phyloP scores from a whole-genome alignment of 2,888 invertebrate species.

The Dryobota labecula region DNA sequence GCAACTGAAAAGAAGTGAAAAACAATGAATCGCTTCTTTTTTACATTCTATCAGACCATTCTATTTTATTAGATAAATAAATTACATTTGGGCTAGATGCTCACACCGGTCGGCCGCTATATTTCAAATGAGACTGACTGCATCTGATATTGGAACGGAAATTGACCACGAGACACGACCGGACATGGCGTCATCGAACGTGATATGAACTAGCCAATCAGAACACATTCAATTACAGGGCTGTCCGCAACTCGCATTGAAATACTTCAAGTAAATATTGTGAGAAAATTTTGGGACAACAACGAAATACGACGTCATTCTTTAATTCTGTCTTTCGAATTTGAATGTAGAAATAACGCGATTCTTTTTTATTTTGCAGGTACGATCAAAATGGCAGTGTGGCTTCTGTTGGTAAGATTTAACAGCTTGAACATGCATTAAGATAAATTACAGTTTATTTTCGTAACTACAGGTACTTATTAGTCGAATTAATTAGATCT shows the following conservation, averaged over 20 bases:
- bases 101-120: slow-evolving; percentile 49
- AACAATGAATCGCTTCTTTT: background rate
- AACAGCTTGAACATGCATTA: too few species aligned
- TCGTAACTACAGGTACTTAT: background rate
- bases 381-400: slow-evolving; percentile 73
- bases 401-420: slow-evolving; percentile 70
- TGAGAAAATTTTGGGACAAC: background rate
- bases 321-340: background rate
- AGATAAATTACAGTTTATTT: background rate
- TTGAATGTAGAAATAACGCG: slow-evolving; percentile 12
- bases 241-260: slow-evolving; percentile 44
- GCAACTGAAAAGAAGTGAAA: background rate
- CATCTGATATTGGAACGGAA: slow-evolving; percentile 87
- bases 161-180: slow-evolving; percentile 85
- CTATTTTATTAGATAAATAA: slow-evolving; percentile 43
- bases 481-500: background rate
- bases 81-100: slow-evolving; percentile 60
- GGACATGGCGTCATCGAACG: slow-evolving; percentile 84
- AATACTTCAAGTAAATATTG: background rate
- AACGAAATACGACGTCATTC: background rate
- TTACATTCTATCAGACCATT: slow-evolving; percentile 12
- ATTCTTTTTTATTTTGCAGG: slow-evolving; percentile 74
- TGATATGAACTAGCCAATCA: slow-evolving; percentile 87
- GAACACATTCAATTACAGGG: slow-evolving; percentile 82
- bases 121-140: slow-evolving; percentile 74